A percentile compares a stretch with the other conserved stretches of the same genome.
These are phyloP conservation scores for Aeoliscus strigatus DNA, from an alignment of 2,797 vertebrate species.

Conservation along the genomic window DNA sequence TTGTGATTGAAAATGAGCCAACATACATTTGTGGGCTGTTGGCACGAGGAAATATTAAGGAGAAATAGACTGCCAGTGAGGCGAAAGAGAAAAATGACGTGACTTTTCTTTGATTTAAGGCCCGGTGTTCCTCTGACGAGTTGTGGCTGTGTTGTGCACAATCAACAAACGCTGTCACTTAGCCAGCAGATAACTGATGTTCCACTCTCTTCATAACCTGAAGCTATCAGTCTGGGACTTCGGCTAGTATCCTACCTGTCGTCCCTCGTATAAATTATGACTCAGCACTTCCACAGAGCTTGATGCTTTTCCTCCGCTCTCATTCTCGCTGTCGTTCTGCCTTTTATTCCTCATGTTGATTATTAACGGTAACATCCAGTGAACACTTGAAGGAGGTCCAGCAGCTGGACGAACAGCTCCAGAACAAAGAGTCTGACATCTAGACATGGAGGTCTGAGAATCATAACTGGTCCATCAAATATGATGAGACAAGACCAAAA, in stretches of 20 bases:
- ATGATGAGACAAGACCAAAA: too few species aligned
- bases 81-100: conserved; percentile 55
- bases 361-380: too few species aligned
- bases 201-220: conserved; percentile 74
- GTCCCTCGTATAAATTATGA: conserved; percentile 76
- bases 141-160: conserved; percentile 68
- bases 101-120: conserved; percentile 74
- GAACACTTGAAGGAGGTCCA: too few species aligned
- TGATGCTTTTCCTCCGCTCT: conserved; percentile 55
- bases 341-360: conserved; percentile 39
- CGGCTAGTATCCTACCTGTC: conserved; percentile 69
- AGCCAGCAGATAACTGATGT: conserved; percentile 76
- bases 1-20: conserved; percentile 60
- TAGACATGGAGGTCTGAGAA: too few species aligned
- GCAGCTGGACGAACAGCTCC: too few species aligned
- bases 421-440: too few species aligned
- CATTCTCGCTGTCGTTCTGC: conserved; percentile 40
- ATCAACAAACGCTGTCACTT: conserved; percentile 75
- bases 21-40: conserved; percentile 13
- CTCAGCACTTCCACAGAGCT: conserved; percentile 65
- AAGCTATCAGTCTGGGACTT: conserved; percentile 73
- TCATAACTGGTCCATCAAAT: too few species aligned
- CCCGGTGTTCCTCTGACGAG: conserved; percentile 57
- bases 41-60: conserved; percentile 46
- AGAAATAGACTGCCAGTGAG: conserved; percentile 59